A percentile compares a stretch with the other conserved stretches of the same genome.
Conservation (phyloP, 2,888 invertebrate species). For the Diarsia brunnea region DNA sequence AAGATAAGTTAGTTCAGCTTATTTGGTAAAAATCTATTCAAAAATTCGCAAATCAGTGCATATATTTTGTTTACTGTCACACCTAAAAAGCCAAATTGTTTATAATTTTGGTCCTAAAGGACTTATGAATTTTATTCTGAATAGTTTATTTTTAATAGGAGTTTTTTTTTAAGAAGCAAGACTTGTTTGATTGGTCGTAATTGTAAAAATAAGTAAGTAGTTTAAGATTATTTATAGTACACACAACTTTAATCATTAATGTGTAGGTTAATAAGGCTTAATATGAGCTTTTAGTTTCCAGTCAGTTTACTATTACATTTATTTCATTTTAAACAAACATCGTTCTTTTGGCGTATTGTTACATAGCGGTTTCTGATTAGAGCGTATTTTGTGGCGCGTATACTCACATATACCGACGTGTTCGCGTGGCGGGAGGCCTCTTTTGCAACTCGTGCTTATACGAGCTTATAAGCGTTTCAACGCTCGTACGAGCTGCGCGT, state of each 20-base stretch:
- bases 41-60: conserved; percentile 71
- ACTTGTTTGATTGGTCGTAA: conserved; percentile 30
- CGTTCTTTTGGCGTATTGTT: neutral
- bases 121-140: conserved; percentile 56
- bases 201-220: neutral
- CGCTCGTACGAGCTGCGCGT: neutral
- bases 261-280: conserved; percentile 34
- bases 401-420: neutral
- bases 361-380: neutral
- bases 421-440: too few species aligned
- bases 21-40: conserved; percentile 73
- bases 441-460: neutral
- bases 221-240: neutral
- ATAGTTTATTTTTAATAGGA: conserved; percentile 35
- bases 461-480: neutral
- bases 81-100: conserved; percentile 83
- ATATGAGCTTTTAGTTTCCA: conserved; percentile 12
- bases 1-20: conserved; percentile 70
- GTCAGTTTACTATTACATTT: conserved; percentile 11
- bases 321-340: conserved; percentile 8
- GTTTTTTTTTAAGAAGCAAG: conserved; percentile 4
- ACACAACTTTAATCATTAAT: conserved; percentile 6
- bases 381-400: neutral
- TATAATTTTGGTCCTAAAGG: conserved; percentile 52
- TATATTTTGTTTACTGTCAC: conserved; percentile 59